phyloP scores from a whole-genome alignment of 2,888 invertebrate species.

The Augiades crinisus region DNA sequence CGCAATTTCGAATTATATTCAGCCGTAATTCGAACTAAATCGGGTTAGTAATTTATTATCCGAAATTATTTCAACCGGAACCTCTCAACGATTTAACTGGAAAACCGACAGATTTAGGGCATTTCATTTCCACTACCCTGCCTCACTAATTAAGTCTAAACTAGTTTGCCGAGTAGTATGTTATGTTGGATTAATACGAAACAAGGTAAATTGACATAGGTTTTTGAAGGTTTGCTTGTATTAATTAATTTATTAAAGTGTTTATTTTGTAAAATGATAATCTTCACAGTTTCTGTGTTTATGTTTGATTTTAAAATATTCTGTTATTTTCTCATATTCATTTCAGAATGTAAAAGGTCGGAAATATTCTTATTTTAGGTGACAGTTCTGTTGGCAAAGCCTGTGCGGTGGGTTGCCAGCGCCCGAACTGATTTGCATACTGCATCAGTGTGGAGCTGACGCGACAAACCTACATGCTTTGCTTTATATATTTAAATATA shows the following conservation, averaged over 20 bases:
- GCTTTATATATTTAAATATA: neutral
- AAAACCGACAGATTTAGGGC: conserved; percentile 13
- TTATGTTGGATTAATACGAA: too few species aligned
- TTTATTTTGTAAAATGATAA: too few species aligned
- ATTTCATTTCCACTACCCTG: neutral
- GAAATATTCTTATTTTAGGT: conserved; percentile 15
- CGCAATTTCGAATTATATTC: neutral
- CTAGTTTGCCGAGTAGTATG: neutral
- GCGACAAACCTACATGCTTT: neutral
- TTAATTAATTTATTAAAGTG: too few species aligned
- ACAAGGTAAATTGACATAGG: too few species aligned
- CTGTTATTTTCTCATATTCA: neutral
- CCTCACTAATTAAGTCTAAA: conserved; percentile 3
- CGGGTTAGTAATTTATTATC: neutral
- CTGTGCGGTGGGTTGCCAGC: conserved; percentile 1
- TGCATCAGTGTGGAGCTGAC: neutral
- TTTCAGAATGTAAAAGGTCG: neutral
- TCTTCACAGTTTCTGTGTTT: too few species aligned
- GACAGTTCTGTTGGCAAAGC: conserved; percentile 9
- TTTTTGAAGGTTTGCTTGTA: too few species aligned
- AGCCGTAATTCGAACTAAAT: neutral
- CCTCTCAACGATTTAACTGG: conserved; percentile 2
- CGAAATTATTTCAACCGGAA: neutral
- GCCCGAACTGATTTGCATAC: neutral
- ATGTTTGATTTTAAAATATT: neutral